A percentile compares a stretch with the other conserved stretches of the same genome.
Evolutionary conservation across 2,797 vertebrate species (phyloP).

Genomic region (Lophotriccus pileatus): DNA sequence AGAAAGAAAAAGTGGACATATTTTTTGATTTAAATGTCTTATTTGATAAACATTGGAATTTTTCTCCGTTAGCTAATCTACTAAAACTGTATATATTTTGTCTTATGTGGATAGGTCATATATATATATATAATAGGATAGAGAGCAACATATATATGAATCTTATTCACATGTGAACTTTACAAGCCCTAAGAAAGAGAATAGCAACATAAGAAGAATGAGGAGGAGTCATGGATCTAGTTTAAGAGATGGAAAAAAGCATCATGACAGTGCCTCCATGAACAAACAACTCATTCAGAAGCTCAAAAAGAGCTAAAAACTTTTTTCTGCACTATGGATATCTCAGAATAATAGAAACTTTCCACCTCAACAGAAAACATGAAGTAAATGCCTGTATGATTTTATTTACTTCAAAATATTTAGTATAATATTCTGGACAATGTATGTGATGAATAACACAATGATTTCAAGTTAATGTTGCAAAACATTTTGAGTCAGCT

Average conservation of each 20-base stretch:
- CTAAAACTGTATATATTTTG: not conserved
- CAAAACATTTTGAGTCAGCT: not conserved
- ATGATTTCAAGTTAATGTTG: not conserved
- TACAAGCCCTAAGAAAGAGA: not conserved
- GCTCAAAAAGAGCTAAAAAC: not conserved
- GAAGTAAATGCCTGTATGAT: not conserved
- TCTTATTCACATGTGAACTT: not conserved
- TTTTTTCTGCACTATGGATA: not conserved
- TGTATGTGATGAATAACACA: not conserved
- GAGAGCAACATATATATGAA: not conserved
- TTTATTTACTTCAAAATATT: constrained; percentile 7
- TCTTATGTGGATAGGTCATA: not conserved
- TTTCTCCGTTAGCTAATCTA: not conserved
- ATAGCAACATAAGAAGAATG: not conserved
- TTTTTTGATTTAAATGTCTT: not conserved
- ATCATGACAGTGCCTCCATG: not conserved
- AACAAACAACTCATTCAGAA: not conserved
- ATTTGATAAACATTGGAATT: not conserved
- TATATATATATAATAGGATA: not conserved
- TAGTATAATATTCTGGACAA: not conserved
- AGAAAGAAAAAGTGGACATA: not conserved
- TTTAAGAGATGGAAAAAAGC: not conserved
- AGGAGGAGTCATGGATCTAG: not conserved
- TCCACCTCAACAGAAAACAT: not conserved
- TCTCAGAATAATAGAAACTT: not conserved